Conservation (phyloP, 2,113 vertebrate species). For the Oxyruncus cristatus region DNA sequence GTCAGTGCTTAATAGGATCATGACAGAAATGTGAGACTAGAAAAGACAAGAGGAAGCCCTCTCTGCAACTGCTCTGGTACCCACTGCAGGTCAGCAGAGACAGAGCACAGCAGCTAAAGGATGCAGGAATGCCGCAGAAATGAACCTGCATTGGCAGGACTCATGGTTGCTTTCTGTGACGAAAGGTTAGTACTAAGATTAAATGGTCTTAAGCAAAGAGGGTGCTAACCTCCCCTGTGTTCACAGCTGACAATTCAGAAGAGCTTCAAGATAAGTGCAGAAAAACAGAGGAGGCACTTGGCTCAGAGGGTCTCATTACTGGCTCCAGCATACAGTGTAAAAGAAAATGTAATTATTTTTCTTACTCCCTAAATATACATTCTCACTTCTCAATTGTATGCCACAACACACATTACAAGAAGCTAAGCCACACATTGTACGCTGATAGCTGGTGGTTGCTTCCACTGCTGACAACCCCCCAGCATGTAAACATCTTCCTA, state of each 20-base stretch:
- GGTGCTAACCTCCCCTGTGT: slow-evolving; percentile 39
- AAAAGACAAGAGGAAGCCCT: not conserved
- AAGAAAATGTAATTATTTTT: not conserved
- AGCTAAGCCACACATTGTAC: not conserved
- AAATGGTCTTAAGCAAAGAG: slow-evolving; percentile 52
- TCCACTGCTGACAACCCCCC: not conserved
- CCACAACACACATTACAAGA: not conserved
- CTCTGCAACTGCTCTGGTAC: not conserved
- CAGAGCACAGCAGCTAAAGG: not conserved
- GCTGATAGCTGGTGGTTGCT: not conserved
- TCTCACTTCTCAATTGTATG: not conserved
- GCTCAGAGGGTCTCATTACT: not conserved
- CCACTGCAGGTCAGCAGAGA: not conserved
- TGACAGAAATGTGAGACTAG: not conserved
- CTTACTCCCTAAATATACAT: not conserved
- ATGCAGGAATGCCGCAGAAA: not conserved
- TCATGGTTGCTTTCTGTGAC: not conserved
- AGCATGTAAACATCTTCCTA: not conserved
- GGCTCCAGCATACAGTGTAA: not conserved
- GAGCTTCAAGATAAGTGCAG: slow-evolving; percentile 39
- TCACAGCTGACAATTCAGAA: slow-evolving; percentile 45
- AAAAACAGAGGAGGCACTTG: not conserved
- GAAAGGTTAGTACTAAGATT: slow-evolving; percentile 44
- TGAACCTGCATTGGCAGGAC: not conserved
- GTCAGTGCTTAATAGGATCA: not conserved